Percentiles rank a stretch among this genome's conserved stretches.
phyloP scores from a whole-genome alignment of 2,797 vertebrate genomes.

The Lutjanus argentimaculatus region DNA sequence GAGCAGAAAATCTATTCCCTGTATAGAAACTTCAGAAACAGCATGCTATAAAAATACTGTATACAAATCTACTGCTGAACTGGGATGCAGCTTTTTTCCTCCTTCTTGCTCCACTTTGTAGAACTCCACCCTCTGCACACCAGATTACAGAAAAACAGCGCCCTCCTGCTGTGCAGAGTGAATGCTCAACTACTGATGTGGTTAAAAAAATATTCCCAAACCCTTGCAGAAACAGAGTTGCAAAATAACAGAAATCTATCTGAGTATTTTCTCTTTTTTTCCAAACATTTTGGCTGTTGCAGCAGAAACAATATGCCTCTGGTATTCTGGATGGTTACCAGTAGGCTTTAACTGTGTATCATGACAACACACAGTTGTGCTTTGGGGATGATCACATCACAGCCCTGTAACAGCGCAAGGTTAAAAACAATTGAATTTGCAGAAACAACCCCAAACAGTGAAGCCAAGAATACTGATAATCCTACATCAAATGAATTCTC shows the following conservation, averaged over 20 bases:
- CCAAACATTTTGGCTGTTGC: constrained; percentile 19
- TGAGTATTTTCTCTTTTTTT: not conserved
- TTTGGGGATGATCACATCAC: constrained; percentile 39
- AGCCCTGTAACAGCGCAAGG: constrained; percentile 29
- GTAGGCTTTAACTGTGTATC: constrained; percentile 10
- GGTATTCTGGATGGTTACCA: constrained; percentile 49
- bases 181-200: constrained; percentile 5
- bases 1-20: not conserved
- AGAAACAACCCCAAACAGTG: constrained; percentile 11
- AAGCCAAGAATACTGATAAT: constrained; percentile 42
- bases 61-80: not conserved
- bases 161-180: not conserved
- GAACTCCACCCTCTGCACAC: not conserved
- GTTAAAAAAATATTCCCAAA: constrained; percentile 12
- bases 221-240: not conserved
- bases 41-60: not conserved
- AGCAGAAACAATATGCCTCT: constrained; percentile 13
- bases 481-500: constrained; percentile 25
- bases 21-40: too few species aligned
- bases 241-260: constrained; percentile 4
- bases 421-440: constrained; percentile 32
- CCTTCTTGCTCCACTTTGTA: not conserved
- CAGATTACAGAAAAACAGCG: not conserved
- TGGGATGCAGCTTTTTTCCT: not conserved
- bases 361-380: constrained; percentile 12